phyloP scores from a whole-genome alignment of 2,797 vertebrate genomes.

The Rousettus madagascariensis region DNA sequence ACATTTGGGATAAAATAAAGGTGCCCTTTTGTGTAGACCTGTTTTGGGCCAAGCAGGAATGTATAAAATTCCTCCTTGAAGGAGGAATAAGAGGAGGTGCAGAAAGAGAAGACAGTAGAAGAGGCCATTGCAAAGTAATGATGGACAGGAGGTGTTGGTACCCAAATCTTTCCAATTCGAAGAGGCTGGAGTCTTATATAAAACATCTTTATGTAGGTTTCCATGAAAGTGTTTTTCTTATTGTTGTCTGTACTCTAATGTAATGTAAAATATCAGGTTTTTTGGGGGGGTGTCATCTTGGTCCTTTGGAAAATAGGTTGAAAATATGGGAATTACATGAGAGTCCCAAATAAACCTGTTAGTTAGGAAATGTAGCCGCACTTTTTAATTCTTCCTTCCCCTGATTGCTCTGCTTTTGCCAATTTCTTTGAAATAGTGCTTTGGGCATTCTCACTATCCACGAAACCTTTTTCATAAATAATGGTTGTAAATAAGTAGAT shows the following conservation, averaged over 20 bases:
- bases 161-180: neutral
- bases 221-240: neutral
- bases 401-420: conserved; percentile 9
- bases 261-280: conserved; percentile 13
- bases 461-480: neutral
- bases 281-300: neutral
- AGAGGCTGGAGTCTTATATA: neutral
- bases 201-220: neutral
- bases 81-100: neutral
- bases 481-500: neutral
- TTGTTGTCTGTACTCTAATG: neutral
- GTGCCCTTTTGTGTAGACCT: neutral
- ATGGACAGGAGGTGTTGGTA: neutral
- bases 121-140: neutral
- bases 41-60: neutral
- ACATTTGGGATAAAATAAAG: neutral
- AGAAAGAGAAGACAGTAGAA: neutral
- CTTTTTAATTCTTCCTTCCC: neutral
- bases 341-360: neutral
- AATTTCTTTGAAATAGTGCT: neutral
- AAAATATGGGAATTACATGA: neutral
- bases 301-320: neutral
- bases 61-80: neutral
- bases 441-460: neutral
- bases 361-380: neutral